Percentiles rank a stretch among this genome's conserved stretches.
phyloP scores from a whole-genome alignment of 2,113 vertebrate species.

The Polyodon spathula region DNA sequence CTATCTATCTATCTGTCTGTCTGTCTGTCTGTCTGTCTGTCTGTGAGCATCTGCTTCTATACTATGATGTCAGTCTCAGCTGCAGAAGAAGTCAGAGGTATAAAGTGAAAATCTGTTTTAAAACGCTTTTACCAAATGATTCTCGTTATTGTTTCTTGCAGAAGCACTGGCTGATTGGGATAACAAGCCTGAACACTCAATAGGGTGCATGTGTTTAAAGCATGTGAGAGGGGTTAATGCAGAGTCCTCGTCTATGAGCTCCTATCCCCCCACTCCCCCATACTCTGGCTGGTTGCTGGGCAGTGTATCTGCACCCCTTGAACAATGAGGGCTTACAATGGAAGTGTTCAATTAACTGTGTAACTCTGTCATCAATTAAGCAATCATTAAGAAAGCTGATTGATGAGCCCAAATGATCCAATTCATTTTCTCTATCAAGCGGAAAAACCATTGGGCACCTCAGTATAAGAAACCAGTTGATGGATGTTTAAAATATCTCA shows the following conservation, averaged over 20 bases:
- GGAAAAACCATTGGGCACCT: conserved; percentile 69
- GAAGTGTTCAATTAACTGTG: conserved; percentile 89
- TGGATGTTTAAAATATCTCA: conserved; percentile 61
- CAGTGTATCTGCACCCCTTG: conserved; percentile 46
- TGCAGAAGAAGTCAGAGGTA: too few species aligned
- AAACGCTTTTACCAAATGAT: too few species aligned
- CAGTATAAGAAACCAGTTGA: conserved; percentile 63
- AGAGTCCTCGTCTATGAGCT: not conserved
- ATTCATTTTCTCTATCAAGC: conserved; percentile 79
- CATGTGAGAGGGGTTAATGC: not conserved
- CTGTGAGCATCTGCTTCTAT: too few species aligned
- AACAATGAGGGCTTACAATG: conserved; percentile 67
- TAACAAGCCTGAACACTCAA: too few species aligned
- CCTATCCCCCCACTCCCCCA: not conserved
- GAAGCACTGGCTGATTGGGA: too few species aligned
- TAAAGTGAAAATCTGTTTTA: too few species aligned
- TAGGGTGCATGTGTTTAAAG: too few species aligned
- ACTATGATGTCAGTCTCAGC: too few species aligned
- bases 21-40: too few species aligned
- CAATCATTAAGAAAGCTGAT: conserved; percentile 88
- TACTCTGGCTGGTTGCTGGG: conserved; percentile 27
- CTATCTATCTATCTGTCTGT: not conserved
- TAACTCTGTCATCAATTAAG: conserved; percentile 77
- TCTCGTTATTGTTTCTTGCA: too few species aligned
- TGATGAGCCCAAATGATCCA: conserved; percentile 84